phyloP scores from a whole-genome alignment of 2,113 vertebrate genomes.

The Pelobates fuscus region DNA sequence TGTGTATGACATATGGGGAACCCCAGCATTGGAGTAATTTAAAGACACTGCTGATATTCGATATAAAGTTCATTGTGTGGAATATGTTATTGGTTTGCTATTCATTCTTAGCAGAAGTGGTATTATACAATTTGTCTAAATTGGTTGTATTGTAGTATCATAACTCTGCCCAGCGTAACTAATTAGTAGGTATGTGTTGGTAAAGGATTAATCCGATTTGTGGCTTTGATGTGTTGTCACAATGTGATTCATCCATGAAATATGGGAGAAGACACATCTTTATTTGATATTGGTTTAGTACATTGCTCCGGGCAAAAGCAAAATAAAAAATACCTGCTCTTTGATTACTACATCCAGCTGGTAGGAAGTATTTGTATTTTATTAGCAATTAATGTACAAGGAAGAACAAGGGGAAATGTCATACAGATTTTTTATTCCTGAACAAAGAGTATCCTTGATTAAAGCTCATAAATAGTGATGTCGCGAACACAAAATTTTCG shows the following conservation, averaged over 20 bases:
- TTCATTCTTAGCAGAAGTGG: too few species aligned
- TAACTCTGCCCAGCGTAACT: background rate
- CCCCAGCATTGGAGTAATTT: too few species aligned
- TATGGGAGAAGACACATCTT: background rate
- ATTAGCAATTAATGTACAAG: background rate
- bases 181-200: constrained; percentile 8
- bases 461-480: too few species aligned
- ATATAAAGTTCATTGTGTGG: too few species aligned
- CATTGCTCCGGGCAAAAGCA: background rate
- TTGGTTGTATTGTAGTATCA: background rate
- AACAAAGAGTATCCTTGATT: too few species aligned
- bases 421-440: too few species aligned
- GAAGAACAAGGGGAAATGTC: background rate
- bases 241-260: constrained; percentile 22
- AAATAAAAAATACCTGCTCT: constrained; percentile 8
- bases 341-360: background rate
- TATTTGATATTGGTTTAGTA: constrained; percentile 5
- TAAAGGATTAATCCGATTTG: constrained; percentile 11
- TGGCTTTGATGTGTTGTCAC: background rate
- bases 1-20: too few species aligned
- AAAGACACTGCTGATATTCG: too few species aligned
- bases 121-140: too few species aligned
- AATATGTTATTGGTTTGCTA: too few species aligned
- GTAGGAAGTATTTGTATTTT: background rate
- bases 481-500: too few species aligned